Percentiles rank a stretch among this genome's conserved stretches.
phyloP scores from a whole-genome alignment of 2,888 invertebrate species.

The Stegophylla sp. region DNA sequence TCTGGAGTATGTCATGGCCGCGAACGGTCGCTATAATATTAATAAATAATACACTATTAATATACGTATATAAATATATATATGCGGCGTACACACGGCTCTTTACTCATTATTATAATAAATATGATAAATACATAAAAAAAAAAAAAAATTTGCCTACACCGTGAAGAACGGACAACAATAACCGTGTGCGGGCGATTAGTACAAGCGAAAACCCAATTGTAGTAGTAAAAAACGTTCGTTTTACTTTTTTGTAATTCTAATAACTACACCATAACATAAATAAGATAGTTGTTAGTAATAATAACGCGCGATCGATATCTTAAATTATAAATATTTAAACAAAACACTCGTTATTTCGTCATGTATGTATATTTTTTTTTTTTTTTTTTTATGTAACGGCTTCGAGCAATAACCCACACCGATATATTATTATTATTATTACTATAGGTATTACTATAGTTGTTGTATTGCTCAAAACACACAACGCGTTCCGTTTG shows the following conservation, averaged over 20 bases:
- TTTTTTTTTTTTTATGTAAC: too few relatives aligned
- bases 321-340: not conserved
- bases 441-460: too few relatives aligned
- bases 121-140: too few relatives aligned
- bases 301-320: not conserved
- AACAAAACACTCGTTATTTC: not conserved
- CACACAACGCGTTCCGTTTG: too few relatives aligned
- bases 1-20: conserved; percentile 57
- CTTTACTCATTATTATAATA: too few relatives aligned
- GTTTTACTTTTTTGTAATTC: not conserved
- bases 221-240: not conserved
- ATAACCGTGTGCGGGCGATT: not conserved
- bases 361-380: not conserved
- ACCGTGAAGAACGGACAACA: conserved; percentile 38
- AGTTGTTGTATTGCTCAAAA: too few relatives aligned
- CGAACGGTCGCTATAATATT: conserved; percentile 25
- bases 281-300: not conserved
- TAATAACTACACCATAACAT: not conserved
- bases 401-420: too few relatives aligned
- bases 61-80: conserved; percentile 24
- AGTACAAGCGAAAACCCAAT: too few relatives aligned
- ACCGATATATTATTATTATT: too few relatives aligned
- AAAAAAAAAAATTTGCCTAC: conserved; percentile 29
- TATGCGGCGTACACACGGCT: too few relatives aligned
- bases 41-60: conserved; percentile 53